Evolutionary conservation across 2,113 vertebrate species (phyloP), one percentile per base, ranked within the genome.

Genomic region (Corythornis madagascariensis): DNA sequence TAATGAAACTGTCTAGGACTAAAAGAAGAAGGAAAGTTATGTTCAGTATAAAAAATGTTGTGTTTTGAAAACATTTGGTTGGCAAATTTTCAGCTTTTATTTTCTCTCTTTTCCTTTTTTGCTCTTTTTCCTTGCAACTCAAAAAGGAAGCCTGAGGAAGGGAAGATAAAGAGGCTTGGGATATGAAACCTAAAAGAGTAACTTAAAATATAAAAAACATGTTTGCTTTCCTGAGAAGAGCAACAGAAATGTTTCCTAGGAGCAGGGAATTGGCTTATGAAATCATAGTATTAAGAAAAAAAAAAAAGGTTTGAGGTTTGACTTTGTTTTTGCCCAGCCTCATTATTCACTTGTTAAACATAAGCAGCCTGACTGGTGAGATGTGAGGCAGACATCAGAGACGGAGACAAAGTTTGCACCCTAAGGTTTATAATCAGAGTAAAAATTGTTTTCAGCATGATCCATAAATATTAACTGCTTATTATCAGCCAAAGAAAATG

Each of bases 61-160:
- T 24, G 16, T 47, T 92, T 94, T 76, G 60, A 86, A 84, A 92
- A 50, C 81, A 82, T 85, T 94, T 94, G 53, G 26, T 59, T 84
- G 71, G 55, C 13, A 65, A 83, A 83, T 75, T 88, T 70, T 79
- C 47, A 63, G 33, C 53, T 90, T 96, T 96, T 20, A 28, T 89
- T 92, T 92, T 55, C 13, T 48, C 25, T 88, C 35, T 84, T 93
- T 90, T 82, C n/a, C 19, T 72, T 90, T 84, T 22, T 24, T 87
- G 75, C 52, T 53, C 72, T 89, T 94, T 92, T 91, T 73, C 28
- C 26, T 48, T 77, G 69, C 33, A 88, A 66, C 78, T 89, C 66
- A 92, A 90, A 91, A 88, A 83, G 28, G 70, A 94, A 93, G 88
- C 86, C 77, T 8, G 33, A 85, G 83, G 86, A 95, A 63, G 81